These are phyloP conservation scores for Chaunax sp. DNA, from an alignment of 2,797 vertebrate genomes.

Conservation along the genomic window DNA sequence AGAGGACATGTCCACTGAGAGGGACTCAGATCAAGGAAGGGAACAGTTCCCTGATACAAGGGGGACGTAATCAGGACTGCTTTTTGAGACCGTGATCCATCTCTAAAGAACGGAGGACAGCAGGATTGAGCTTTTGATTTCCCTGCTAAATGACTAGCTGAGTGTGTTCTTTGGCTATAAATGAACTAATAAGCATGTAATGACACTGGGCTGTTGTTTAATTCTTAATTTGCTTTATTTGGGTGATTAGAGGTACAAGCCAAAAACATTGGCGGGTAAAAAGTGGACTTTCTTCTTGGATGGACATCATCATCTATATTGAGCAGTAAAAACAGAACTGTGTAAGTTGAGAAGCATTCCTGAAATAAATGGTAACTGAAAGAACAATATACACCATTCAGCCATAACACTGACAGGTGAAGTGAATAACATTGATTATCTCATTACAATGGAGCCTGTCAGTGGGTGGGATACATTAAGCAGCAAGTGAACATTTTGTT, in stretches of 20 bases:
- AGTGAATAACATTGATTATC: no score
- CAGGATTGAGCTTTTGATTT: slow-evolving; percentile 56
- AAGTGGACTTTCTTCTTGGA: neutral
- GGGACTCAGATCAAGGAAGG: slow-evolving; percentile 52
- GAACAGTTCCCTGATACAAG: slow-evolving; percentile 42
- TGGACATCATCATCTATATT: neutral
- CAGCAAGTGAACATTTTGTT: no score
- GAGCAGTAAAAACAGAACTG: neutral
- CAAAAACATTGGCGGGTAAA: neutral
- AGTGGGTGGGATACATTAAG: no score
- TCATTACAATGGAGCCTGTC: no score
- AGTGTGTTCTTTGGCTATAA: slow-evolving; percentile 42
- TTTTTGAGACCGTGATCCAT: slow-evolving; percentile 40
- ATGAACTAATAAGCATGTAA: slow-evolving; percentile 53
- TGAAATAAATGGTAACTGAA: neutral
- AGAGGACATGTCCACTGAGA: slow-evolving; percentile 40
- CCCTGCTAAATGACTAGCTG: slow-evolving; percentile 31
- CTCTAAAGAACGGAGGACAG: slow-evolving; percentile 45
- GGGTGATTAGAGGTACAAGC: slow-evolving; percentile 10
- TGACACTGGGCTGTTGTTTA: slow-evolving; percentile 44
- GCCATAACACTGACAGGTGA: no score
- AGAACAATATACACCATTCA: no score
- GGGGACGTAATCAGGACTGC: slow-evolving; percentile 58
- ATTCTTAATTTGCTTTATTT: slow-evolving; percentile 42
- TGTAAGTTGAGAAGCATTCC: neutral